These are phyloP conservation scores for Oncorhynchus nerka DNA, from an alignment of 2,113 vertebrate species.

Conservation along the genomic window DNA sequence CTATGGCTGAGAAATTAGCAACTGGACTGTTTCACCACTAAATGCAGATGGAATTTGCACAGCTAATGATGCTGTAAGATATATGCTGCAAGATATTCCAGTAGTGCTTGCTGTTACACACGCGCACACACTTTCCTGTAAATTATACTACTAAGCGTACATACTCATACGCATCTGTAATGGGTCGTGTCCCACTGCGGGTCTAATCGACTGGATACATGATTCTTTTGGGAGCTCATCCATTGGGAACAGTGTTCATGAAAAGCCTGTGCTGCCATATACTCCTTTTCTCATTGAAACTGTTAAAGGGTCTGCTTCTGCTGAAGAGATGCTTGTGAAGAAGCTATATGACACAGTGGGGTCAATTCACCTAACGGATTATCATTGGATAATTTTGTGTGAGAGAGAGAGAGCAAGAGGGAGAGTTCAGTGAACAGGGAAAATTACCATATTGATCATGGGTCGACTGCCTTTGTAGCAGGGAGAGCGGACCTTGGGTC, in stretches of 20 bases:
- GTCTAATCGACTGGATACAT: slow-evolving; percentile 7
- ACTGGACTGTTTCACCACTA: too few species aligned
- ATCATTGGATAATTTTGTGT: too few species aligned
- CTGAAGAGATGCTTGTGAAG: too few species aligned
- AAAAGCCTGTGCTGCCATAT: background rate
- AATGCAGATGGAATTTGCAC: background rate
- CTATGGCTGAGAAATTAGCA: background rate
- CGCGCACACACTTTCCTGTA: background rate
- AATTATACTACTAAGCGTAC: slow-evolving; percentile 9
- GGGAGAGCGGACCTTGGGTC: too few species aligned
- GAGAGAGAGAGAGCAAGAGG: too few species aligned
- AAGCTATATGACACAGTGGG: too few species aligned
- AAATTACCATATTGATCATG: too few species aligned
- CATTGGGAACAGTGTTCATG: slow-evolving; percentile 1
- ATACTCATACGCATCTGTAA: background rate
- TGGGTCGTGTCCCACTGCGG: background rate
- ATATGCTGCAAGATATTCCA: slow-evolving; percentile 1
- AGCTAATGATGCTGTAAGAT: slow-evolving; percentile 19
- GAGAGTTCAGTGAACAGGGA: too few species aligned
- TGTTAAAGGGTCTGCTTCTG: too few species aligned
- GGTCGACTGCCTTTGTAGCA: too few species aligned
- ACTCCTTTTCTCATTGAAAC: background rate
- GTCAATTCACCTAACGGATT: too few species aligned
- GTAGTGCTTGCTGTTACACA: slow-evolving; percentile 1
- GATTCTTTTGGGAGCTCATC: slow-evolving; percentile 1